Evolutionary conservation across 2,113 vertebrate genomes (phyloP).

Genomic region (Oxyura jamaicensis): DNA sequence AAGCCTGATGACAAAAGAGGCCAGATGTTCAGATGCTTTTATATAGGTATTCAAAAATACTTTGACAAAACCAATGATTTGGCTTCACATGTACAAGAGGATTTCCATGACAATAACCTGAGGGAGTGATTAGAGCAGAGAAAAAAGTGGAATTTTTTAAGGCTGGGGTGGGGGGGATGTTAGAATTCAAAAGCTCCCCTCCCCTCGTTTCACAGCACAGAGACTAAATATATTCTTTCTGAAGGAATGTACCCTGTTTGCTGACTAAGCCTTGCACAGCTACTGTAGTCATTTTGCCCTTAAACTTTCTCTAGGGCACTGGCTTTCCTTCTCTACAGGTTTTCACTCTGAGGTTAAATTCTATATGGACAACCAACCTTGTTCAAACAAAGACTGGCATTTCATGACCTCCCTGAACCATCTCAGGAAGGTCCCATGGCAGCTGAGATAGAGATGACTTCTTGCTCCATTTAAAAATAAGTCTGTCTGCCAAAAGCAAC

Average conservation of each 20-base stretch:
- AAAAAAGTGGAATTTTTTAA: constrained; percentile 34
- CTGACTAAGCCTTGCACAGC: neutral
- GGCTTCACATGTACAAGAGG: neutral
- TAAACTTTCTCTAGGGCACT: neutral
- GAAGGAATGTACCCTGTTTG: neutral
- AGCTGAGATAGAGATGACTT: neutral
- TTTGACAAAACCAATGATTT: neutral
- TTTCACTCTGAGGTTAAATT: neutral
- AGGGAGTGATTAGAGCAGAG: constrained; percentile 33
- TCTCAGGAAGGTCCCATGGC: neutral
- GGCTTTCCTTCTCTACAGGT: neutral
- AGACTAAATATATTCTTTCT: neutral
- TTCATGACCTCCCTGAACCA: neutral
- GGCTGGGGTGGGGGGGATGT: neutral
- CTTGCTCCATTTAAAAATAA: neutral
- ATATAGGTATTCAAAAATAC: neutral
- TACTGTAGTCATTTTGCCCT: neutral
- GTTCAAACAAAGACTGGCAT: neutral
- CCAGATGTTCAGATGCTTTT: neutral
- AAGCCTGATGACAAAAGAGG: neutral
- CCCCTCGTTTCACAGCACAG: neutral
- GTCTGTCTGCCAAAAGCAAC: neutral
- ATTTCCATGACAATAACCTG: constrained; percentile 64
- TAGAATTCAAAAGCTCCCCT: neutral
- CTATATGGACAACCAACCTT: neutral